These are phyloP conservation scores for Atethmia centrago DNA, from an alignment of 2,888 invertebrate genomes.

Conservation along the genomic window DNA sequence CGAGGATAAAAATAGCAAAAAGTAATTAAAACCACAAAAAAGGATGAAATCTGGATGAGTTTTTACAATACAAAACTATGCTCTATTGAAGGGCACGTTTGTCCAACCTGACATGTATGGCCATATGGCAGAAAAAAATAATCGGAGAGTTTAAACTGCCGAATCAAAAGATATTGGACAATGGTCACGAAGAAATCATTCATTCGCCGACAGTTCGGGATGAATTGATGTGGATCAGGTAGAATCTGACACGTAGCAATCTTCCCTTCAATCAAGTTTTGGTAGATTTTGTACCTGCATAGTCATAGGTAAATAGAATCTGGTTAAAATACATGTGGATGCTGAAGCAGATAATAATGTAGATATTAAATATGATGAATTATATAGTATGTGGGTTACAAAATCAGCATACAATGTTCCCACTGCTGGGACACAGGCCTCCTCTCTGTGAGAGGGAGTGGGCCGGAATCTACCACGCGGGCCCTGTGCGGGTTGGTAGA, in stretches of 20 bases:
- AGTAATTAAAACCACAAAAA: constrained; percentile 69
- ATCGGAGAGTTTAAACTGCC: constrained; percentile 75
- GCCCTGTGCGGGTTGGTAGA: too few species aligned
- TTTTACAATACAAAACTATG: constrained; percentile 73
- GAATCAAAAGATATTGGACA: constrained; percentile 89
- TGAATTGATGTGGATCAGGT: constrained; percentile 86
- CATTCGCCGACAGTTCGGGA: constrained; percentile 75
- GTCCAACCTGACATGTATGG: constrained; percentile 80
- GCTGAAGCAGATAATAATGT: background rate
- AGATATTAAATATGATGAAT: background rate
- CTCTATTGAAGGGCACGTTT: constrained; percentile 77
- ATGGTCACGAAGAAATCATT: constrained; percentile 87
- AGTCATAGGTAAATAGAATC: constrained; percentile 27
- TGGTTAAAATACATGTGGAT: constrained; percentile 8
- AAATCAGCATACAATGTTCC: too few species aligned
- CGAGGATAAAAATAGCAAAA: constrained; percentile 52
- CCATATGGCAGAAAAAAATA: constrained; percentile 78
- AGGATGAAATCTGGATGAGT: constrained; percentile 75
- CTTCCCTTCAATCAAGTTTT: constrained; percentile 80
- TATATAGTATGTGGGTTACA: background rate
- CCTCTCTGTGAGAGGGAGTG: too few species aligned
- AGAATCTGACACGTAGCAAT: constrained; percentile 83
- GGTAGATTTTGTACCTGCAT: constrained; percentile 60
- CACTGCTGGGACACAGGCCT: too few species aligned
- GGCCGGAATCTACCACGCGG: too few species aligned